Base-by-base conservation (phyloP, 2,797 vertebrate genomes). In the Xiphorhynchus erythropygius region DNA sequence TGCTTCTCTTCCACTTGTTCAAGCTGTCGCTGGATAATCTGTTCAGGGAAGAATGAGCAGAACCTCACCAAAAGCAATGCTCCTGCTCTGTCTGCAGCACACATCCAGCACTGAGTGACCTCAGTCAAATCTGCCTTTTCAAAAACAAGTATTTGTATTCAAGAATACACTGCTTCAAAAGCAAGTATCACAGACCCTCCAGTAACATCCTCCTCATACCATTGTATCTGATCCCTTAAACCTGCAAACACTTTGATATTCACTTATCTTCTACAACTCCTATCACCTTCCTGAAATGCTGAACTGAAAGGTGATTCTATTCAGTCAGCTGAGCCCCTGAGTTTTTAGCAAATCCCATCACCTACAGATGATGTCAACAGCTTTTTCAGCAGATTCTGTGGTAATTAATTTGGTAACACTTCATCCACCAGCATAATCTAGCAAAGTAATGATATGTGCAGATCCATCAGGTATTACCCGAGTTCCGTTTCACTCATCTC, bases 1-100 rank as follows among this genome's bases (percentile, higher is more conserved):
- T 99, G 99, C 96, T 99, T 99, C 97, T 99, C 99, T 95, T 99
- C 99, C 97, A 99, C 99, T 97, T 99, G 99, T 94, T 99, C 99
- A 97, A 99, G 95, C 97, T 99, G 99, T n/a, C 99, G 98, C 97
- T 99, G 99, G 97, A 99, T 99, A 84, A 99, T 99, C 99, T 99
- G 94, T 18, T 32, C 22, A 69, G 79, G 60, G 87, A 42, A 89
- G 37, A 76, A 68, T 0, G 7, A 80, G 46, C 23, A 96, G 41
- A 93, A 63, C 19, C 44, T 76, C 24, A 76, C 41, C 47, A 89
- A 74, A 22, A 67, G 28, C 63, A n/a, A 33, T 62, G 71, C 62
- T 50, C 16, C 25, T 60, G 52, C 32, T 84, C 60, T 46, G 63
- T 21, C 50, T 77, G 73, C 35, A 76, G 65, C 49, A 68, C 55